Evolutionary conservation across 2,113 vertebrate species (phyloP).

Genomic region (Plestiodon gilberti): DNA sequence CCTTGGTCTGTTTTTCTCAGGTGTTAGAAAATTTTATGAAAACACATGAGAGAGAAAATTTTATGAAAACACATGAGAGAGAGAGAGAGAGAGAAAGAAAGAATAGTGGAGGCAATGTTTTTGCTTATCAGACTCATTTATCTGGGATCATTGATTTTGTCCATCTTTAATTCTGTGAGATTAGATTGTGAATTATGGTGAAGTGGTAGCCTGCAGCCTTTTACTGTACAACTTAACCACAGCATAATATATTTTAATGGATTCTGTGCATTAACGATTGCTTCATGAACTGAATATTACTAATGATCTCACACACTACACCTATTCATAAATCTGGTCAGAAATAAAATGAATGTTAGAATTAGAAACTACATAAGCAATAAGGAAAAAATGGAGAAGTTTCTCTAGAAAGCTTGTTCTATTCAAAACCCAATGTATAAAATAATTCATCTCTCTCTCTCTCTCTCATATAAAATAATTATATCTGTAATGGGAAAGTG

Average conservation of each 20-base stretch:
- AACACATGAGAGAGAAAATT: neutral
- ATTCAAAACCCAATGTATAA: neutral
- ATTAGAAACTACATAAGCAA: constrained; percentile 14
- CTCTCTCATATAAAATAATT: constrained; percentile 15
- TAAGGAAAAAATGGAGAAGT: neutral
- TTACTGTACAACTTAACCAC: neutral
- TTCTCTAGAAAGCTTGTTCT: neutral
- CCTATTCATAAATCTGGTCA: neutral
- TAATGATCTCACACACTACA: neutral
- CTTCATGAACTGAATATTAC: neutral
- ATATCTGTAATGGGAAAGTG: neutral
- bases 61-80: neutral
- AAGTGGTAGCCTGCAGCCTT: constrained; percentile 16
- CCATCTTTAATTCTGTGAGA: constrained; percentile 27
- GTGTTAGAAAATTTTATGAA: neutral
- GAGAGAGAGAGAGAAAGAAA: no score
- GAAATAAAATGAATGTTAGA: constrained; percentile 5
- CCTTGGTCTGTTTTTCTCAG: neutral
- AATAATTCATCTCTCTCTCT: no score
- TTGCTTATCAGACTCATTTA: constrained; percentile 32
- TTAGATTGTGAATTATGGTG: neutral
- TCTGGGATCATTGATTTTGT: constrained; percentile 37
- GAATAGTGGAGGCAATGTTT: neutral
- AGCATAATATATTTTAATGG: neutral
- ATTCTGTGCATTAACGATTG: neutral